These are phyloP conservation scores for Eudyptes chrysolophus DNA, from an alignment of 2,113 vertebrate species.

Conservation along the genomic window DNA sequence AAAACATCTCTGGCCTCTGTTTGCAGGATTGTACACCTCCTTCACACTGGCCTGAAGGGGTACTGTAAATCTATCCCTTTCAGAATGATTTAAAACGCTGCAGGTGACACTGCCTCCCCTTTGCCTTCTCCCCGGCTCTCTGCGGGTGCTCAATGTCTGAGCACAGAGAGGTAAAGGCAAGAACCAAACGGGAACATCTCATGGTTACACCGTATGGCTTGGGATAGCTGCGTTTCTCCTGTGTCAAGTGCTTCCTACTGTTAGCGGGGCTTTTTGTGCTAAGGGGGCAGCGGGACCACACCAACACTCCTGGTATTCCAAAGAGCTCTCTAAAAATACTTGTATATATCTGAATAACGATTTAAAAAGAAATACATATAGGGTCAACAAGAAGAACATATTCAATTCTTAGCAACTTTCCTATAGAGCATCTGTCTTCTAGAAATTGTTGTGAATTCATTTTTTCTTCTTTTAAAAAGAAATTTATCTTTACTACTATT, in stretches of 20 bases:
- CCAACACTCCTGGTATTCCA: neutral
- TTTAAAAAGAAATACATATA: neutral
- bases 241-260: neutral
- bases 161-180: neutral
- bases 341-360: neutral
- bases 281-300: fast-evolving
- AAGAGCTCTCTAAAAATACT: neutral
- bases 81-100: neutral
- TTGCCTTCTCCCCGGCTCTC: neutral
- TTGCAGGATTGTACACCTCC: neutral
- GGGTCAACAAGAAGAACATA: neutral
- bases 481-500: neutral
- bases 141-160: neutral
- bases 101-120: neutral
- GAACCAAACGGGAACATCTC: neutral
- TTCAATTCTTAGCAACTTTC: neutral
- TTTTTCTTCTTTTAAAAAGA: neutral
- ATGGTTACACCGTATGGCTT: neutral
- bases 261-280: neutral
- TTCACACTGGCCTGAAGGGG: conserved; percentile 30
- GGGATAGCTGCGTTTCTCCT: neutral
- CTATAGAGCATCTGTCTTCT: neutral
- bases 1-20: conserved; percentile 13
- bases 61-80: conserved; percentile 30
- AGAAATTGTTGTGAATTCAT: neutral